Percentiles rank a stretch among this genome's conserved stretches.
Conservation (phyloP, 2,888 invertebrate species). For the Formica aserva region DNA sequence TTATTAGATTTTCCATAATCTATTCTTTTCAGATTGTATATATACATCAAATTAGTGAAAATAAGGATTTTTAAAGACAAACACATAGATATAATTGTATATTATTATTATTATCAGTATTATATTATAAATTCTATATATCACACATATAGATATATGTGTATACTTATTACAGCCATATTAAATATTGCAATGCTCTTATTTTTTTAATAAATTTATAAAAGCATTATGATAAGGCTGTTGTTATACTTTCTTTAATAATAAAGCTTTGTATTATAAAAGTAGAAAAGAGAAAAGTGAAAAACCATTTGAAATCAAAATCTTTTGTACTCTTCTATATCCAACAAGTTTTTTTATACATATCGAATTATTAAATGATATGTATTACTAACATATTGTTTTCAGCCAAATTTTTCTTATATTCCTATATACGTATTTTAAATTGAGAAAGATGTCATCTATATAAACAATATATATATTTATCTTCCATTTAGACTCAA, state of each 20-base stretch:
- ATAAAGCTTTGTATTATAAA: constrained; percentile 30
- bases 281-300: constrained; percentile 35
- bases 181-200: constrained; percentile 38
- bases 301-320: constrained; percentile 25
- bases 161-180: constrained; percentile 10
- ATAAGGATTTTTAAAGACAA: background rate
- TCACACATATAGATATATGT: constrained; percentile 1
- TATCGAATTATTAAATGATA: constrained; percentile 12
- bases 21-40: background rate
- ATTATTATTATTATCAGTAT: background rate
- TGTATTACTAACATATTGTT: background rate
- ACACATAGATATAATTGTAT: background rate
- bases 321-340: constrained; percentile 34
- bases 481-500: background rate
- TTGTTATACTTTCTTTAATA: constrained; percentile 12
- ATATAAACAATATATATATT: background rate
- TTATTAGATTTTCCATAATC: background rate
- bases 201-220: constrained; percentile 5
- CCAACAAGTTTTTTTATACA: constrained; percentile 6
- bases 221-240: constrained; percentile 18
- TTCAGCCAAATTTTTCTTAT: background rate
- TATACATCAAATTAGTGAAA: background rate
- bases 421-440: background rate
- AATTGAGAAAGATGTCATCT: background rate
- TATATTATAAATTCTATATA: constrained; percentile 32